Evolutionary conservation across 2,888 invertebrate genomes (phyloP).

Genomic region (Leucozona laternaria): DNA sequence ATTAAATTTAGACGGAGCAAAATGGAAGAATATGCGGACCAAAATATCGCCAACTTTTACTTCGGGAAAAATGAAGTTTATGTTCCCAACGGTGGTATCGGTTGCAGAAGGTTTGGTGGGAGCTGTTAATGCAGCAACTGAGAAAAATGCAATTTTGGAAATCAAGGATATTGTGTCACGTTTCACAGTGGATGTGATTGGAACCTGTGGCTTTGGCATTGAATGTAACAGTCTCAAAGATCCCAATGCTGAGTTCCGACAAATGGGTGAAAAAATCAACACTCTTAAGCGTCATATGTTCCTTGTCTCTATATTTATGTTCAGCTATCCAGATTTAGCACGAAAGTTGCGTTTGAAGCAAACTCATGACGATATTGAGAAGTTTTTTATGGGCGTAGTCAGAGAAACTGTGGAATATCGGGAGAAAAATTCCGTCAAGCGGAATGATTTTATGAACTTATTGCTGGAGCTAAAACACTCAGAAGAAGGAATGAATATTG

Average conservation of each 20-base stretch:
- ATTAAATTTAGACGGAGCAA: slow-evolving; percentile 82
- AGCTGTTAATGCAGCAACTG: neutral
- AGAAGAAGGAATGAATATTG: slow-evolving; percentile 74
- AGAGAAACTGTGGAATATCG: slow-evolving; percentile 82
- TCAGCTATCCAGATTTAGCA: slow-evolving; percentile 78
- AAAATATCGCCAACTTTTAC: slow-evolving; percentile 79
- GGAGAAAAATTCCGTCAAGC: slow-evolving; percentile 82
- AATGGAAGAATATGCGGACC: slow-evolving; percentile 81
- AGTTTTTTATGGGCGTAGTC: slow-evolving; percentile 84
- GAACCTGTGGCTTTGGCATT: slow-evolving; percentile 84
- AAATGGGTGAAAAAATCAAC: slow-evolving; percentile 78
- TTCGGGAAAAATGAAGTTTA: slow-evolving; percentile 78
- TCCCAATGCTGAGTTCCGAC: slow-evolving; percentile 82
- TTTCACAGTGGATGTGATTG: slow-evolving; percentile 85
- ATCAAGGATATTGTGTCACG: slow-evolving; percentile 82
- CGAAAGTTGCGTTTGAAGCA: slow-evolving; percentile 77
- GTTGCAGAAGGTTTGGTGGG: slow-evolving; percentile 78
- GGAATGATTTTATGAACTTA: slow-evolving; percentile 86
- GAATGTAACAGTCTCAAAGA: slow-evolving; percentile 83
- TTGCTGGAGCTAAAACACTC: slow-evolving; percentile 84
- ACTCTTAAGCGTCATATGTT: slow-evolving; percentile 72
- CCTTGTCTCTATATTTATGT: slow-evolving; percentile 76
- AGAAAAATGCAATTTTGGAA: slow-evolving; percentile 79
- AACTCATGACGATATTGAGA: slow-evolving; percentile 77
- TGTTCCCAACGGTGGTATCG: slow-evolving; percentile 78